Evolutionary conservation across 2,113 vertebrate genomes (phyloP).

Genomic region (Pseudopipra pipra): DNA sequence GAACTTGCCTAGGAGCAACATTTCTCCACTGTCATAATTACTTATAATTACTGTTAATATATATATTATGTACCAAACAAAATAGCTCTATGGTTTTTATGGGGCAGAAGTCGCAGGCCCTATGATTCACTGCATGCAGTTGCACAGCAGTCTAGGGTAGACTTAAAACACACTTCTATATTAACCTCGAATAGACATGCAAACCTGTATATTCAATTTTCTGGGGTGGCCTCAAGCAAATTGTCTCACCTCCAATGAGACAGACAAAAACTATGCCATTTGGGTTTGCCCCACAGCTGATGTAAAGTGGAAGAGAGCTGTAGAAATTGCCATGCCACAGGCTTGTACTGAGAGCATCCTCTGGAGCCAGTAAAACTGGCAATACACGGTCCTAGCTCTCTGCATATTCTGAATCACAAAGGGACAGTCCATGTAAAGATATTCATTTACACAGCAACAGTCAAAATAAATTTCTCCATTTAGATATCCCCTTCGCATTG

Average conservation of each 20-base stretch:
- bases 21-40: neutral
- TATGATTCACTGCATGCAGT: neutral
- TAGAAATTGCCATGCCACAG: neutral
- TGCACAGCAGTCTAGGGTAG: neutral
- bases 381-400: rapidly evolving
- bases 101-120: neutral
- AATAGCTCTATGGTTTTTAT: neutral
- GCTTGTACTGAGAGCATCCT: neutral
- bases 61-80: neutral
- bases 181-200: neutral
- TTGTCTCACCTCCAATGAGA: neutral
- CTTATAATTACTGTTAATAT: neutral
- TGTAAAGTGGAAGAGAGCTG: neutral
- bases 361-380: neutral
- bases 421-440: neutral
- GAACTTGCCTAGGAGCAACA: neutral
- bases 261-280: neutral
- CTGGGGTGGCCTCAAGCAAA: neutral
- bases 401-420: neutral
- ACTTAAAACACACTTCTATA: neutral
- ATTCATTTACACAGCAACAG: neutral
- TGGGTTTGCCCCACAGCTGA: neutral
- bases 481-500: neutral
- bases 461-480: neutral
- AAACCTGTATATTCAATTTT: neutral